Percentiles rank a stretch among this genome's conserved stretches.
Conservation (phyloP, 2,888 invertebrate species). For the Eupsilia transversa region DNA sequence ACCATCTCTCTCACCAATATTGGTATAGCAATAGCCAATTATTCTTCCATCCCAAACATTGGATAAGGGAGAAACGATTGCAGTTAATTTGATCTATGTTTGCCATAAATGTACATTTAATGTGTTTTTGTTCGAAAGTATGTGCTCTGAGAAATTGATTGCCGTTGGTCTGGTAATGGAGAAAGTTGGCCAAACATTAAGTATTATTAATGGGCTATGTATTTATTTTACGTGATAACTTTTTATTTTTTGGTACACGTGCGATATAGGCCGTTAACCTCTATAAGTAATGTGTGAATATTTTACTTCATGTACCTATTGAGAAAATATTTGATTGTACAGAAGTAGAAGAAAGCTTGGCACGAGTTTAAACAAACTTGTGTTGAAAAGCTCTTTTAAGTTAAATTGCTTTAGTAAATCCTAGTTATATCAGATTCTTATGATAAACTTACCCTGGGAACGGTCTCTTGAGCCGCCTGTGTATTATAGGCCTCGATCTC, state of each 20-base stretch:
- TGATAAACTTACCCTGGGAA: constrained; percentile 84
- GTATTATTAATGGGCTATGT: constrained; percentile 57
- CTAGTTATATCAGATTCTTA: background rate
- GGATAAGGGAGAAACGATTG: constrained; percentile 59
- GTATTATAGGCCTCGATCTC: constrained; percentile 75
- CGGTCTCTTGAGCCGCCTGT: constrained; percentile 81
- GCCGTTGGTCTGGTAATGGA: constrained; percentile 52
- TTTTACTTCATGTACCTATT: background rate
- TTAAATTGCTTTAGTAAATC: background rate
- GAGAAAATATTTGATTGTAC: background rate
- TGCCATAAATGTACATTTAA: constrained; percentile 73
- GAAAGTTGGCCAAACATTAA: constrained; percentile 60
- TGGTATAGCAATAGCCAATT: constrained; percentile 36
- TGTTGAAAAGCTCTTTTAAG: background rate
- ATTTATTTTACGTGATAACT: constrained; percentile 48
- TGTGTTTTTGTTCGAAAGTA: constrained; percentile 71
- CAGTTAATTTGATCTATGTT: constrained; percentile 71
- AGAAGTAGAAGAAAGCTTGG: background rate
- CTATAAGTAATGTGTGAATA: constrained; percentile 8
- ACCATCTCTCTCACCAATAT: constrained; percentile 26
- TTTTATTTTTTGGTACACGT: constrained; percentile 29
- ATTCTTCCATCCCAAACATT: constrained; percentile 40
- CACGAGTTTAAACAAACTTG: background rate
- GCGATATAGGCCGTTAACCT: constrained; percentile 14
- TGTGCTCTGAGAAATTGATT: constrained; percentile 68